Base-by-base conservation (phyloP, 2,888 invertebrate species). In the Aelia acuminata region DNA sequence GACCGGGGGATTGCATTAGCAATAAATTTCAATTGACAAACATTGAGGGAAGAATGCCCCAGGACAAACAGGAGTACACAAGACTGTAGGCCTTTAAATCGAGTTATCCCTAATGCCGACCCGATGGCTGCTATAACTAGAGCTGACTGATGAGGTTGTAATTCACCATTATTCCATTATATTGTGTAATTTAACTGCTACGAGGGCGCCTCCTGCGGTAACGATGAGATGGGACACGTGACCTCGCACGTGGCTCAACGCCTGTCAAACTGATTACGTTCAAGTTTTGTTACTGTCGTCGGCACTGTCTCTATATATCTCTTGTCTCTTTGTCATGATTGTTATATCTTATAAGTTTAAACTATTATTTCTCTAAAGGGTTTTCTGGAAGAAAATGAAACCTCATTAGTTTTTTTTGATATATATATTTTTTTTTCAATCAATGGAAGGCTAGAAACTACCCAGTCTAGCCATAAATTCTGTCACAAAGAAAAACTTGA, bases 141-240 rank as follows among this genome's bases (percentile, higher is more conserved):
- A n/a, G 43, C n/a, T 80, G 80, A 80, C 80, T 80, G 80, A 80
- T 80, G 80, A 80, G 80, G 80, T 80, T 80, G 80, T 80, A 80
- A 80, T 80, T 80, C 80, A 80, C 80, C 80, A 80, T 80, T 80
- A 80, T 80, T 80, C 80, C 80, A 80, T 80, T 80, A 80, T 39
- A 43, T 80, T 80, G 80, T 80, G 80, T 80, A 80, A 80, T 80
- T 80, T 80, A 80, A 80, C 80, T 43, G 80, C 43, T 3, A 11
- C 43, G 43, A 80, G 80, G 80, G 80, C n/a, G 80, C 43, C 43
- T 43, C 80, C 80, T 39, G 43, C 80, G 80, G 80, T 47, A 47
- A 43, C 43, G 43, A 80, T 43, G 80, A 80, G 80, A 80, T 22
- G n/a, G 80, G 80, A 80, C 80, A 80, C 80, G 80, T 80, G 80